Conservation (phyloP, 2,888 invertebrate species). For the Parthenolecanium corni region DNA sequence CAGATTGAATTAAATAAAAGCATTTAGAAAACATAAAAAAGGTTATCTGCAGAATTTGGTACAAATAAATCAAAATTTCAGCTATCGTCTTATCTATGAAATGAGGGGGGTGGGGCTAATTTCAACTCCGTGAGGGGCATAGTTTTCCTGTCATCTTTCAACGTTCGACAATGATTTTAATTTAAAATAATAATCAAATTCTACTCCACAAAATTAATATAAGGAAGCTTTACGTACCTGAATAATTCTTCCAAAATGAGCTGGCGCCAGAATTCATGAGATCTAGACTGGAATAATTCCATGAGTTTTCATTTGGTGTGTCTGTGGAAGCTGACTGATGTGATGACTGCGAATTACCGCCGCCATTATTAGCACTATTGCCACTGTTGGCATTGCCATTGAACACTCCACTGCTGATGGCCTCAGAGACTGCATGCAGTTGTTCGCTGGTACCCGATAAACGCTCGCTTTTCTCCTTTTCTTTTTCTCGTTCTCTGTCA, state of each 20-base stretch:
- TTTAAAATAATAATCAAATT: no score
- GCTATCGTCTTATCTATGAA: no score
- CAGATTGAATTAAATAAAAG: no score
- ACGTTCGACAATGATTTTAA: no score
- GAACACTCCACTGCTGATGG: constrained; percentile 26
- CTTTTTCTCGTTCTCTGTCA: constrained; percentile 17
- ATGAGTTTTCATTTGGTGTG: constrained; percentile 41
- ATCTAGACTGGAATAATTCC: constrained; percentile 62
- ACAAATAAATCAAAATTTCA: no score
- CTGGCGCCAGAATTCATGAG: constrained; percentile 67
- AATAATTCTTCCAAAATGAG: constrained; percentile 85
- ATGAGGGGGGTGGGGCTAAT: no score
- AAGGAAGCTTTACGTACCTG: constrained; percentile 62
- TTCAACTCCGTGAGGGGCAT: no score
- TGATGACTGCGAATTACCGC: constrained; percentile 35
- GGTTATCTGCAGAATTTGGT: no score
- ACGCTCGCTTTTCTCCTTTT: constrained; percentile 21
- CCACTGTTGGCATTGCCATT: constrained; percentile 37
- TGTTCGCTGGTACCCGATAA: constrained; percentile 21
- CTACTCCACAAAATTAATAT: no score
- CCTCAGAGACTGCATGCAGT: constrained; percentile 30
- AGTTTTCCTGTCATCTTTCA: no score
- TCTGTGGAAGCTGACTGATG: constrained; percentile 30
- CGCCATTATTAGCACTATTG: constrained; percentile 35
- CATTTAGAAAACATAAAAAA: no score